These are phyloP conservation scores for Turnix velox DNA, from an alignment of 2,113 vertebrate genomes.

Conservation along the genomic window DNA sequence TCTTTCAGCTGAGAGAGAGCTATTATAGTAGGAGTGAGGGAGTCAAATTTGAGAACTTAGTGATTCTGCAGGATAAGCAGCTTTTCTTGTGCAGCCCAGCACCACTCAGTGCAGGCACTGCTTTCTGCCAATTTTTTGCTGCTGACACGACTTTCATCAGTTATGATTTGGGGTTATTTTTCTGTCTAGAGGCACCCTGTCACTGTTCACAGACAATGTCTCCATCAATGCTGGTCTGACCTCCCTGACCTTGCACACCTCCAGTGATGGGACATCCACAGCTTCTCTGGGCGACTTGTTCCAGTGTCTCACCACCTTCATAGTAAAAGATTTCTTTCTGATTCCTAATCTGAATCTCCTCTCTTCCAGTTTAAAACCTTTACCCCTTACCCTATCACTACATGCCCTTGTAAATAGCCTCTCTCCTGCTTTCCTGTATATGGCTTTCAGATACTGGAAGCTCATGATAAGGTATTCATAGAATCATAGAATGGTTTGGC, in stretches of 20 bases:
- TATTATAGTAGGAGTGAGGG: neutral
- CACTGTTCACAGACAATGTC: neutral
- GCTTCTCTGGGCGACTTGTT: too few relatives aligned
- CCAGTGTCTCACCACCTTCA: too few relatives aligned
- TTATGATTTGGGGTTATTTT: neutral
- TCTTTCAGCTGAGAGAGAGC: neutral
- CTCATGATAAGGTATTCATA: too few relatives aligned
- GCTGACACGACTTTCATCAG: neutral
- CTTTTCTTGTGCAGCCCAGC: constrained; percentile 45
- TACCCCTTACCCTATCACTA: too few relatives aligned
- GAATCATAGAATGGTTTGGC: too few relatives aligned
- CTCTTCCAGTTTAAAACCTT: too few relatives aligned
- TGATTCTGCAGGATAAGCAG: constrained; percentile 35
- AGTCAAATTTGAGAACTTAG: constrained; percentile 8
- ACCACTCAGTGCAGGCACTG: neutral
- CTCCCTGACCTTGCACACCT: neutral
- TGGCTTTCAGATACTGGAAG: too few relatives aligned
- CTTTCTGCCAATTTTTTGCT: constrained; percentile 1
- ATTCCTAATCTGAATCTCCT: too few relatives aligned
- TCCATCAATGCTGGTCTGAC: neutral
- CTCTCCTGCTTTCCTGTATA: too few relatives aligned
- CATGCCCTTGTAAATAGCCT: too few relatives aligned
- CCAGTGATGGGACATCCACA: too few relatives aligned
- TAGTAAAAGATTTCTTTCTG: too few relatives aligned
- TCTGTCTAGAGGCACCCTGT: neutral